Conservation (phyloP, 2,797 vertebrate species). For the Darevskia mixta region DNA sequence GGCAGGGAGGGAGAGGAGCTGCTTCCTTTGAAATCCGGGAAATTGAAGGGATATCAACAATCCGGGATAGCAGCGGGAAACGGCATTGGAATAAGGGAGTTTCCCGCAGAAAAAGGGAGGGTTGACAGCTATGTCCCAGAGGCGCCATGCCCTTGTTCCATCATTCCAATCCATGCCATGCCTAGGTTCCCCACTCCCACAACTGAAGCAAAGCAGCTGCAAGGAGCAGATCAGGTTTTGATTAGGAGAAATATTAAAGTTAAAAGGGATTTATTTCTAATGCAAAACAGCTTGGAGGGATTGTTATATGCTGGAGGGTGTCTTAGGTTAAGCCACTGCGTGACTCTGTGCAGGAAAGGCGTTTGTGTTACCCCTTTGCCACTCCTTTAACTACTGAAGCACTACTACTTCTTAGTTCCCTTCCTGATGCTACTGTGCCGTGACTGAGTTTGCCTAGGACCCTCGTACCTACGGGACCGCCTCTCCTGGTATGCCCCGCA, state of each 20-base stretch:
- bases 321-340: not conserved
- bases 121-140: not conserved
- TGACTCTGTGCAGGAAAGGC: not conserved
- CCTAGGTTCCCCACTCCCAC: not conserved
- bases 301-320: not conserved
- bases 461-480: too few species aligned
- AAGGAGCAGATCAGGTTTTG: slow-evolving; percentile 10
- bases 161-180: not conserved
- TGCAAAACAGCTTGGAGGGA: slow-evolving; percentile 34
- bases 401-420: not conserved
- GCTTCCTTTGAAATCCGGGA: too few species aligned
- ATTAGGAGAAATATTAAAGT: slow-evolving; percentile 29
- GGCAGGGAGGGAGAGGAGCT: too few species aligned
- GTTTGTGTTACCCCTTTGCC: not conserved
- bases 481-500: too few species aligned
- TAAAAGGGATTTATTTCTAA: slow-evolving; percentile 33
- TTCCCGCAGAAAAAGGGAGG: too few species aligned
- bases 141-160: not conserved
- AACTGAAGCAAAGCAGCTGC: slow-evolving; percentile 20
- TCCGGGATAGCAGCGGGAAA: too few species aligned
- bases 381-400: not conserved
- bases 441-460: too few species aligned
- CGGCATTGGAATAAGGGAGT: too few species aligned
- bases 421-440: not conserved
- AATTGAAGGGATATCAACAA: too few species aligned